These are phyloP conservation scores for Stictocephala bisonia DNA, from an alignment of 2,888 invertebrate genomes.

Conservation along the genomic window DNA sequence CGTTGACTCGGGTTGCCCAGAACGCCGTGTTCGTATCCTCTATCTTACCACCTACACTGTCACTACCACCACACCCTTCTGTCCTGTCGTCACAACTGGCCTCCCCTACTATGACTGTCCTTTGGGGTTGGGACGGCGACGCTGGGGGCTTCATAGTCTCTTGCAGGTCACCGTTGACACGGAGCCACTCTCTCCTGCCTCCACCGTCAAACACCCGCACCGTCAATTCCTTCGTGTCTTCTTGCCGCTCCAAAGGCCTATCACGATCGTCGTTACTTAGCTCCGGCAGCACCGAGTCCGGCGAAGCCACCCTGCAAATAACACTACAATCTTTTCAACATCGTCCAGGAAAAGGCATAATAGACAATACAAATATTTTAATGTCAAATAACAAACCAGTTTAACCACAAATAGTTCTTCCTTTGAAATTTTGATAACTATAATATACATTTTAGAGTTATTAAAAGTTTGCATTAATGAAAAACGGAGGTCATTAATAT, in stretches of 20 bases:
- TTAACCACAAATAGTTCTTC: no score
- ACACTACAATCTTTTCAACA: slow-evolving; percentile 45
- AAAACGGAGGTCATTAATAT: no score
- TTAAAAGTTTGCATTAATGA: no score
- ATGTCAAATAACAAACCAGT: no score
- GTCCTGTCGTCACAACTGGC: not conserved
- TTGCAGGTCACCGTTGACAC: slow-evolving; percentile 20
- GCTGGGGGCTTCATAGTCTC: slow-evolving; percentile 30
- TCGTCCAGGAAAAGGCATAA: not conserved
- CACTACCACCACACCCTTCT: not conserved
- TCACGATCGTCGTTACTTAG: slow-evolving; percentile 41
- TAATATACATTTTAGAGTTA: no score
- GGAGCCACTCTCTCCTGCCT: slow-evolving; percentile 63
- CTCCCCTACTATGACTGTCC: not conserved
- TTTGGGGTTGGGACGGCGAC: slow-evolving; percentile 46
- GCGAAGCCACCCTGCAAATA: slow-evolving; percentile 55
- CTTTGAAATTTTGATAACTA: no score
- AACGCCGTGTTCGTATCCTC: slow-evolving; percentile 32
- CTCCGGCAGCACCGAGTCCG: slow-evolving; percentile 55
- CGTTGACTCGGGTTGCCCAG: slow-evolving; percentile 72
- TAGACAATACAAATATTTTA: no score
- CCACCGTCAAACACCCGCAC: slow-evolving; percentile 70
- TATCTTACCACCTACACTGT: not conserved
- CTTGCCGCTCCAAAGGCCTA: slow-evolving; percentile 11
- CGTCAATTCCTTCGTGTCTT: slow-evolving; percentile 64